Percentiles rank a stretch among this genome's conserved stretches.
Conservation (phyloP, 2,113 vertebrate species). For the Balaenoptera acutorostrata region DNA sequence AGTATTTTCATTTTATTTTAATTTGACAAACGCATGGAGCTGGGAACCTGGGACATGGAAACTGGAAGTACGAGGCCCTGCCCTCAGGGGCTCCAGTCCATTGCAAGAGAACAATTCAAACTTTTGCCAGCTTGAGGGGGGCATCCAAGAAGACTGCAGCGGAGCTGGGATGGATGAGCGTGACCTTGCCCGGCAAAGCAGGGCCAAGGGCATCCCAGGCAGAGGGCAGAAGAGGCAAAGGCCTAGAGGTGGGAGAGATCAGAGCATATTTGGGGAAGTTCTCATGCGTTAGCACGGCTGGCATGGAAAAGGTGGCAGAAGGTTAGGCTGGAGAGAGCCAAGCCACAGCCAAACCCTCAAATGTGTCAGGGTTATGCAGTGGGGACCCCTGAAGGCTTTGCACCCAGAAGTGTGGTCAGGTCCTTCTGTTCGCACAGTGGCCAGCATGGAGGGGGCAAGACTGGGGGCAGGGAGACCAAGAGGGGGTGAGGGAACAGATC, state of each 20-base stretch:
- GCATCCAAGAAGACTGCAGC: not conserved
- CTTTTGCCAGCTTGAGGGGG: not conserved
- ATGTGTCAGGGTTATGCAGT: not conserved
- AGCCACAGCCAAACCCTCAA: not conserved
- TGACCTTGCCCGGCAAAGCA: not conserved
- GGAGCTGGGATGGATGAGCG: not conserved
- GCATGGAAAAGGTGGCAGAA: not conserved
- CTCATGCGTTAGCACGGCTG: not conserved
- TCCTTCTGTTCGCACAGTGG: not conserved
- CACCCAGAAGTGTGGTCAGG: not conserved
- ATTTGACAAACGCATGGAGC: rapidly evolving
- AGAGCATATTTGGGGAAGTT: not conserved
- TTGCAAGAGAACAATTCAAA: too few species aligned
- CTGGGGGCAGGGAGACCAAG: not conserved
- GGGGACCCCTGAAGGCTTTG: not conserved
- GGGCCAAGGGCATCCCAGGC: not conserved
- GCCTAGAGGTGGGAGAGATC: rapidly evolving
- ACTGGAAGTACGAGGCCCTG: not conserved
- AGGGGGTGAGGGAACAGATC: not conserved
- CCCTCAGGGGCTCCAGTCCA: not conserved
- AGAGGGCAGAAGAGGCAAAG: not conserved
- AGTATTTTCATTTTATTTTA: not conserved
- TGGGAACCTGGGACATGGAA: not conserved
- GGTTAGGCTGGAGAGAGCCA: not conserved
- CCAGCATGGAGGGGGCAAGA: not conserved